Evolutionary conservation across 2,797 vertebrate species (phyloP).

Genomic region (Erethizon dorsatum): DNA sequence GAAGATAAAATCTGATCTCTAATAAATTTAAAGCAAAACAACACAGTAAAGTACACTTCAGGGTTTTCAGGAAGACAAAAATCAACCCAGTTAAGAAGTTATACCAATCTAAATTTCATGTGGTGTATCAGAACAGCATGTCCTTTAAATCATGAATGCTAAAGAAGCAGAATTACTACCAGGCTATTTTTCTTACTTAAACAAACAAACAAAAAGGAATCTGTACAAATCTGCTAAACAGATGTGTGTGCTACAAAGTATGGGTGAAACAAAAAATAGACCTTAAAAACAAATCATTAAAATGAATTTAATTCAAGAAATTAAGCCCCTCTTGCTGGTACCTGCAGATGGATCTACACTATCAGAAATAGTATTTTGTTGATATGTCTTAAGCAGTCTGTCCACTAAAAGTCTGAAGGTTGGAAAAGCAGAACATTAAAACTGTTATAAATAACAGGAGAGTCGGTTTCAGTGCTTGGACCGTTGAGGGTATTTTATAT

Average conservation of each 20-base stretch:
- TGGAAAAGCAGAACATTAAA: constrained; percentile 31
- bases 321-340: neutral
- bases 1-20: constrained; percentile 22
- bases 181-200: constrained; percentile 39
- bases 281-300: constrained; percentile 46
- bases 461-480: neutral
- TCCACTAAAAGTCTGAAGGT: constrained; percentile 21
- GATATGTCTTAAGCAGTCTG: neutral
- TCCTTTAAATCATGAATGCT: neutral
- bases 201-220: neutral
- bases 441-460: neutral
- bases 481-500: neutral
- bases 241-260: neutral
- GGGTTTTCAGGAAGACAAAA: neutral
- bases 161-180: constrained; percentile 3
- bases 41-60: neutral
- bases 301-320: constrained; percentile 20
- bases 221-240: neutral
- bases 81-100: neutral
- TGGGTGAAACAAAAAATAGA: neutral
- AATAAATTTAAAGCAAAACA: constrained; percentile 43
- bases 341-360: neutral
- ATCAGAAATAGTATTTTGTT: neutral
- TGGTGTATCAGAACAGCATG: neutral
- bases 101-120: neutral